These are phyloP conservation scores for Lissocephala sabroskyi DNA, from an alignment of 2,888 invertebrate species.

Conservation along the genomic window DNA sequence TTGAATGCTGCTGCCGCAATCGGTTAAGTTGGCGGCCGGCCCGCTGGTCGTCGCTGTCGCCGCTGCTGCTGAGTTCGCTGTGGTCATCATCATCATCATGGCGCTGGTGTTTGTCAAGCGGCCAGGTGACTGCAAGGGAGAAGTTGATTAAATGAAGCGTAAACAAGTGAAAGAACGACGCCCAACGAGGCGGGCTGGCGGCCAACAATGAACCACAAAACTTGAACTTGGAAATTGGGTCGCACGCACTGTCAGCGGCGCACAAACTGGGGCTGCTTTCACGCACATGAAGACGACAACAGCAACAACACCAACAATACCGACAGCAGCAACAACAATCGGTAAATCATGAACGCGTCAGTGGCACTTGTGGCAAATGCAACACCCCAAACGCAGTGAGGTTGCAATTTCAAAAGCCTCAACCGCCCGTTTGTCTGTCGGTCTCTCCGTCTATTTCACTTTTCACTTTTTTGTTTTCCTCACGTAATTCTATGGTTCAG, in stretches of 20 bases:
- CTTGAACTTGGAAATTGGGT: constrained; percentile 63
- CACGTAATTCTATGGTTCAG: constrained; percentile 64
- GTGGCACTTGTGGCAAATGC: constrained; percentile 4
- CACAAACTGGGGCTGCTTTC: constrained; percentile 38
- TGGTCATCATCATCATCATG: constrained; percentile 42
- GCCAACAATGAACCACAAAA: constrained; percentile 23
- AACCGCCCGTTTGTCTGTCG: too few relatives aligned
- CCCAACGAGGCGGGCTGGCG: not conserved
- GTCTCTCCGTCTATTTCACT: constrained; percentile 59
- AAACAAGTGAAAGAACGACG: constrained; percentile 5
- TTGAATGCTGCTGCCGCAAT: constrained; percentile 71
- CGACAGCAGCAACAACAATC: constrained; percentile 6
- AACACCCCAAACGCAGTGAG: constrained; percentile 13
- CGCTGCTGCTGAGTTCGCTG: constrained; percentile 10
- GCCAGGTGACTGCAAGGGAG: not conserved
- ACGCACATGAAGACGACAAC: constrained; percentile 40
- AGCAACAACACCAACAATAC: too few relatives aligned
- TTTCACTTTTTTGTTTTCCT: too few relatives aligned
- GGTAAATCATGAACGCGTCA: too few relatives aligned
- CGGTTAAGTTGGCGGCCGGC: constrained; percentile 46
- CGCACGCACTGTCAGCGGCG: constrained; percentile 52
- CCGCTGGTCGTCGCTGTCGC: not conserved
- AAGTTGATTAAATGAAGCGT: not conserved
- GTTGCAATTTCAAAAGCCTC: too few relatives aligned
- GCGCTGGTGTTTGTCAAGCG: constrained; percentile 3